Evolutionary conservation across 1,140 invertebrate genomes (phyloP), one percentile per base, ranked within the genome.

Genomic region (Drosophila bocki): DNA sequence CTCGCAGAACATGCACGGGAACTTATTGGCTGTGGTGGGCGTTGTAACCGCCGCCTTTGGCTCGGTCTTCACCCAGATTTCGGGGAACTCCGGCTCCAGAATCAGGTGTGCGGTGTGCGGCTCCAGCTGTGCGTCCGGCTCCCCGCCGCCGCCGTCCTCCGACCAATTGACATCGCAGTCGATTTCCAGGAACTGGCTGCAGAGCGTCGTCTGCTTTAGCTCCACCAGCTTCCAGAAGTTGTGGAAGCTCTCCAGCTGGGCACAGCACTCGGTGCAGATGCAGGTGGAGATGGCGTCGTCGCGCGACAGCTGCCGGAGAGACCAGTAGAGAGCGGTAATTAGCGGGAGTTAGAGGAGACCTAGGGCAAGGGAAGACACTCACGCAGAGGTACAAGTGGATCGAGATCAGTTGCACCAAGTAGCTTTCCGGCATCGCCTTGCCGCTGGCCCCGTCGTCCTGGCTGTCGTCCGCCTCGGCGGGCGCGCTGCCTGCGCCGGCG

Each of bases 331-430:
- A 17, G 37, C 32, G 13, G 11, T 45, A 19, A 22, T n/a, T 39
- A 32, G 41, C 9, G 12, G 12, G 33, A 45, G 44, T 19, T 22
- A 13, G 42, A 17, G 13, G 9, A 0, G 15, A 0, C 12, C 12
- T 19, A 17, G 6, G 19, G 26, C 29, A 13, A 37, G 12, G 4
- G 26, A 3, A 53, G 37, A 22, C 58, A 87, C 84, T 85, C 78
- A 91, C 90, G 64, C 91, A 91, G 61, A 91, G 80, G 64, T 91
- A 86, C 68, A 91, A 81, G 60, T 91, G 91, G 51, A 82, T 91
- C 44, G 90, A 90, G 79, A 91, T 91, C 64, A 91, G 64, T 75
- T 91, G 82, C 48, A 91, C 79, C 81, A 90, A 70, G 51, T 90
- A 84, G 81, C 83, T 90, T 84, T 88, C 85, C 85, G 84, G 85